Evolutionary conservation across 2,113 vertebrate species (phyloP), one percentile per base, ranked within the genome.

Genomic region (Actinemys pallida): DNA sequence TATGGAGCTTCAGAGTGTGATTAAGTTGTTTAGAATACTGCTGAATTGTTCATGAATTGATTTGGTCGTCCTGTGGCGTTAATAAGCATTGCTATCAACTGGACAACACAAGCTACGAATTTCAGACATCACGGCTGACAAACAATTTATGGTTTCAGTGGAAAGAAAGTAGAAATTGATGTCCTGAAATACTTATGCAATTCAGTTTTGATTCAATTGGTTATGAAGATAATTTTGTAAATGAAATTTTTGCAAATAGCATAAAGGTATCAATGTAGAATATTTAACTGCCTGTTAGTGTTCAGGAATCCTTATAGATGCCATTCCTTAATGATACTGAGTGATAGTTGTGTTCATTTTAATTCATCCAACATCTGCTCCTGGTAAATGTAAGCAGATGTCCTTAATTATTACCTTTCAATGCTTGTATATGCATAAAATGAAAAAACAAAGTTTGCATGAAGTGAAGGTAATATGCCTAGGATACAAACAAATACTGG

Each of bases 351-450:
- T 47, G 49, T 90, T 97, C 90, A 87, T 86, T 97, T 98, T 92
- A 97, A 98, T 98, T 97, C 93, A 79, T 93, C 93, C 96, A 97
- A 96, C 98, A 98, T 97, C 97, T 98, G 95, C 85, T 96, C n/a
- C 52, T 87, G 84, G 83, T 85, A 97, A 98, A 96, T 96, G 91
- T 96, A 98, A 98, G 94, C 98, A 98, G 97, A 97, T 98, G 96
- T 35, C 52, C 94, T 92, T 95, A 97, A 98, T 98, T 97, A 97
- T 90, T 96, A 95, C 95, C 83, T 97, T 97, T 96, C 14, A 31
- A 76, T 84, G 96, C 31, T 90, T 89, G n/a, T 52, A 86, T 94
- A 97, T 65, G 72, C 47, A 42, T 56, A 90, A 83, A 56, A 87
- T 91, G 83, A 88, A 81, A 84, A 84, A 94, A 94, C 59, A 11